A percentile compares a stretch with the other conserved stretches of the same genome.
Evolutionary conservation across 2,797 vertebrate species (phyloP).

Genomic region (Xenopus petersii): DNA sequence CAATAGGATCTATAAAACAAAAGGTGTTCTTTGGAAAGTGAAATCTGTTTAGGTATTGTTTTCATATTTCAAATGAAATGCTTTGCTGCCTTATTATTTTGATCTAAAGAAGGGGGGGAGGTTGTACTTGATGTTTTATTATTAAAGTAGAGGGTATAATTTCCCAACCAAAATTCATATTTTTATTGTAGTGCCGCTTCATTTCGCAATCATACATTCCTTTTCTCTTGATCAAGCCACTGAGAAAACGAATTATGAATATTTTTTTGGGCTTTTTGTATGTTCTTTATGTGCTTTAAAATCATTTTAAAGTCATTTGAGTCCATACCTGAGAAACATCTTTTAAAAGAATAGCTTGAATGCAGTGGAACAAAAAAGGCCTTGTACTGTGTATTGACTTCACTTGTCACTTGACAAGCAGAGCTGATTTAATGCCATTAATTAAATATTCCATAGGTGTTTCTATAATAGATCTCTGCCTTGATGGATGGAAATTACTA

Average conservation of each 20-base stretch:
- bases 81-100: conserved; percentile 1
- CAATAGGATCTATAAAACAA: conserved; percentile 36
- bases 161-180: neutral
- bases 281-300: neutral
- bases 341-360: too few species aligned
- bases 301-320: neutral
- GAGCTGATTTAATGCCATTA: too few species aligned
- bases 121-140: neutral
- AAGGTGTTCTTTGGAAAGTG: neutral
- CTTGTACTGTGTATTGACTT: too few species aligned
- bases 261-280: neutral
- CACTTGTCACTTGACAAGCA: too few species aligned
- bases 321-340: too few species aligned
- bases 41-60: neutral
- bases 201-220: neutral
- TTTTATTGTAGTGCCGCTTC: neutral
- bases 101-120: neutral
- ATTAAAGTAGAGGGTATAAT: neutral
- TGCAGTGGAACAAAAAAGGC: too few species aligned
- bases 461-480: too few species aligned
- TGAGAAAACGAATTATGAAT: neutral
- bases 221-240: neutral
- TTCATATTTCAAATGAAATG: too few species aligned
- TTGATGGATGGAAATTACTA: too few species aligned
- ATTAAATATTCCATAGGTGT: too few species aligned